Percentiles rank a stretch among this genome's conserved stretches.
Conservation (phyloP, 2,797 vertebrate genomes). For the Mormyrus proboscirostris region DNA sequence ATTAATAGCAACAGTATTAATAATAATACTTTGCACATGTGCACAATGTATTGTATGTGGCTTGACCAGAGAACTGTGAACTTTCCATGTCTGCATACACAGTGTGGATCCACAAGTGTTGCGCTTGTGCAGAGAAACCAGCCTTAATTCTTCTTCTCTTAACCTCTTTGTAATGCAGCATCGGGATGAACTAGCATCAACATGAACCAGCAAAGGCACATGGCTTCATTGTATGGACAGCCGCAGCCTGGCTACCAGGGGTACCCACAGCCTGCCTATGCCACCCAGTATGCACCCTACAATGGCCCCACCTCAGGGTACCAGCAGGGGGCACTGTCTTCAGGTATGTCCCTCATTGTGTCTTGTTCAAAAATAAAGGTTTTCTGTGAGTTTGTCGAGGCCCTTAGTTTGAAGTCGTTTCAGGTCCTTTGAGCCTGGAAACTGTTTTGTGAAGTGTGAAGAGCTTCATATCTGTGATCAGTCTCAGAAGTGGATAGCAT, state of each 20-base stretch:
- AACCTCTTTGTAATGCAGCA: constrained; percentile 41
- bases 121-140: neutral
- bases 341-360: constrained; percentile 64
- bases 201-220: constrained; percentile 93
- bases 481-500: neutral
- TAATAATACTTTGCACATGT: neutral
- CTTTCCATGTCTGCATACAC: neutral
- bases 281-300: constrained; percentile 70
- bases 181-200: constrained; percentile 98
- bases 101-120: neutral
- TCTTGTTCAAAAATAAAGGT: neutral
- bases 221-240: constrained; percentile 86
- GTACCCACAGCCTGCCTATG: constrained; percentile 74
- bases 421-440: neutral
- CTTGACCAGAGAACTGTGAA: neutral
- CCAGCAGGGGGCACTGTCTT: constrained; percentile 70
- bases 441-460: neutral
- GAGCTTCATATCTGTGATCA: neutral
- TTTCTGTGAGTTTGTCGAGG: neutral
- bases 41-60: neutral
- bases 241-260: constrained; percentile 79
- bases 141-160: neutral
- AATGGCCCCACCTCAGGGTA: constrained; percentile 80
- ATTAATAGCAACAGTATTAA: neutral
- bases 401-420: neutral